Evolutionary conservation across 2,888 invertebrate genomes (phyloP).

Genomic region (Tetragonula carbonaria): DNA sequence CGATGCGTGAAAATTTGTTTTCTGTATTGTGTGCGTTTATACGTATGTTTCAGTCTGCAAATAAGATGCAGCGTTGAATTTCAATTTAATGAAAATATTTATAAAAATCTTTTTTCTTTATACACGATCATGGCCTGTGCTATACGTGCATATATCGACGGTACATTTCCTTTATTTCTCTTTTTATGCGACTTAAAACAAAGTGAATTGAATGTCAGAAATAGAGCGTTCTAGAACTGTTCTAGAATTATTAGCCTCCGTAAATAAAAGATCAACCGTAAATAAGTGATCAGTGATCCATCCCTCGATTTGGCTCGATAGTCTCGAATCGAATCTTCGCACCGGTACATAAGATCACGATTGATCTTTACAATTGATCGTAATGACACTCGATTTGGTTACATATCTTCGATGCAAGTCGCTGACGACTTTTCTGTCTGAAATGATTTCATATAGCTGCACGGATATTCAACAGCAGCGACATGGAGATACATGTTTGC

Average conservation of each 20-base stretch:
- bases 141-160: background rate
- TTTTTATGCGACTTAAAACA: background rate
- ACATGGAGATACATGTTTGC: background rate
- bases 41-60: background rate
- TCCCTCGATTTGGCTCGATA: constrained; percentile 20
- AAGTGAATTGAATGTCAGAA: constrained; percentile 20
- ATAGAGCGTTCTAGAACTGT: constrained; percentile 3
- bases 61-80: background rate
- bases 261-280: constrained; percentile 23
- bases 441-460: background rate
- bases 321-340: constrained; percentile 18
- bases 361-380: constrained; percentile 45
- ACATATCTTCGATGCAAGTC: background rate
- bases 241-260: constrained; percentile 11
- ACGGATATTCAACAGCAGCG: background rate
- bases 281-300: constrained; percentile 2
- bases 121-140: too few relatives aligned
- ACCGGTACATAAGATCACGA: constrained; percentile 21
- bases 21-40: background rate
- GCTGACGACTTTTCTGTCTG: background rate
- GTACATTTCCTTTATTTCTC: too few relatives aligned
- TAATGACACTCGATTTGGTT: constrained; percentile 1
- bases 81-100: background rate
- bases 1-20: constrained; percentile 12
- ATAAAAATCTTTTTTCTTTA: too few relatives aligned